Evolutionary conservation across 2,797 vertebrate genomes (phyloP), one percentile per base, ranked within the genome.

Genomic region (Thunnus albacares): DNA sequence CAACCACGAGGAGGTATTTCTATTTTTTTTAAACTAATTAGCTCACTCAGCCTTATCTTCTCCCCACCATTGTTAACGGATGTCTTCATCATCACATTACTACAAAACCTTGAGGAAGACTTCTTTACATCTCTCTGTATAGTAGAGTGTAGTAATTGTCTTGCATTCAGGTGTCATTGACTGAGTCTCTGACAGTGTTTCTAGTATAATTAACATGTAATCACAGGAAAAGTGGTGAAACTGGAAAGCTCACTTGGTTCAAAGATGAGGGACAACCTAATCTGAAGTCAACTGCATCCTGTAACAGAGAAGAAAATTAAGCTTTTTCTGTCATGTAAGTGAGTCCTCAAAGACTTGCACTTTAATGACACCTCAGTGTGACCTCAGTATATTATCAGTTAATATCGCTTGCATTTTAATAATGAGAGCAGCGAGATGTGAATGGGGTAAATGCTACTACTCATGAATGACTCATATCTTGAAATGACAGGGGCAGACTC

Each of bases 21-120:
- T 33, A 33, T 38, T 38, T 38, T 38, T 11, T 38, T 11, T 38
- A 11, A 38, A 38, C 11, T 11, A 87, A 91, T 89, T 66, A 30
- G 41, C 80, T 89, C 80, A 55, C 63, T 72, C 11, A 0, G 62
- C 72, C 79, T 76, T 75, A 81, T 86, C 69, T 56, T 65, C 35
- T 70, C 41, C 15, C 22, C 0, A 1, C 77, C 75, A 53, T 33
- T 80, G 30, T 79, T 84, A 75, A 82, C 82, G 76, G 57, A 84
- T 81, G 64, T 60, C 79, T 69, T 84, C 75, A 72, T 85, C 68
- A 26, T 24, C 28, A 4, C 28, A 66, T 87, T 63, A 71, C 33
- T 20, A 60, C 68, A 24, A 68, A 70, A 77, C 72, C 62, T 63
- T 2, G 9, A 60, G 70, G 51, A 76, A 58, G 43, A 69, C 56